These are phyloP conservation scores for Crotalus viridis DNA, from an alignment of 2,113 vertebrate species.

Conservation along the genomic window DNA sequence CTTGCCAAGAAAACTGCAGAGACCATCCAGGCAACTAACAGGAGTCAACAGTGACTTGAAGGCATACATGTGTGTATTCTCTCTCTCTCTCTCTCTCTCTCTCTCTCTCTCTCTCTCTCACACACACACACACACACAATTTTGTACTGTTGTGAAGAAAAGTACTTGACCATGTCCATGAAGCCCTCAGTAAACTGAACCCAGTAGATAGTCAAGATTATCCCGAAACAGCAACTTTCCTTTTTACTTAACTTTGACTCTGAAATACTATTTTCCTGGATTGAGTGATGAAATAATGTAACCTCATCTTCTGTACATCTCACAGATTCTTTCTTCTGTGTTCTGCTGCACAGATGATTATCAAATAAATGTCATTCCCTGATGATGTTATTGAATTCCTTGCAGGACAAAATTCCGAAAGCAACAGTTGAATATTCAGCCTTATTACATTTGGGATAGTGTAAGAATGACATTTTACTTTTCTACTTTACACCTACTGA, in stretches of 20 bases:
- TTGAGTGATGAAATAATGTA: conserved; percentile 14
- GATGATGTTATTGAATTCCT: neutral
- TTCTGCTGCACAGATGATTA: neutral
- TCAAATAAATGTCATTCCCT: neutral
- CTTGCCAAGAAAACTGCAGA: neutral
- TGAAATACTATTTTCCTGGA: conserved; percentile 23
- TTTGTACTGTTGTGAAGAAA: neutral
- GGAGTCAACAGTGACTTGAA: neutral
- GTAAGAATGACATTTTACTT: neutral
- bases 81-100: neutral
- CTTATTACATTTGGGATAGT: neutral
- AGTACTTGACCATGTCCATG: neutral
- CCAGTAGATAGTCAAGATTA: neutral
- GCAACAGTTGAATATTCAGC: neutral
- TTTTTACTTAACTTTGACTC: conserved; percentile 19
- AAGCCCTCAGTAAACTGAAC: neutral
- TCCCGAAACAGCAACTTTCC: neutral
- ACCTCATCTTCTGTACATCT: neutral
- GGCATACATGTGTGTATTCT: neutral
- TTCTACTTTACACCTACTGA: neutral
- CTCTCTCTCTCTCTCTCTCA: neutral
- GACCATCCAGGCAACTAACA: neutral
- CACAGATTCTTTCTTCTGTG: neutral
- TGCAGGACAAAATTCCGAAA: neutral
- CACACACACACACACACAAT: neutral